phyloP scores from a whole-genome alignment of 2,888 invertebrate species.

The Hypomecis atomaria region DNA sequence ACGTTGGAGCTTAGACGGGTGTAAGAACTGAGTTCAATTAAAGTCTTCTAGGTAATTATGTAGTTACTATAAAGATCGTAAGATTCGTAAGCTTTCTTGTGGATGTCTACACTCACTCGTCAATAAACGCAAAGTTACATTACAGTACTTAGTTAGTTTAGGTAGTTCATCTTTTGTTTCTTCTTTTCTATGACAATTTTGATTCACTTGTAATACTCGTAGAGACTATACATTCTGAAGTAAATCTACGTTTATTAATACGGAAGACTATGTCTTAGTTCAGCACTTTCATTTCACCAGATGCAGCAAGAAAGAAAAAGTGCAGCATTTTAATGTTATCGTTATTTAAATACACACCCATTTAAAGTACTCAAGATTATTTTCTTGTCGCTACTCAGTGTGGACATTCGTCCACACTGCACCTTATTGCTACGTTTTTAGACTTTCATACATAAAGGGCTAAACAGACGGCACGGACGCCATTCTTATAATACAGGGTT shows the following conservation, averaged over 20 bases:
- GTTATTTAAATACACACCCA: background rate
- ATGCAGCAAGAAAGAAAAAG: too few relatives aligned
- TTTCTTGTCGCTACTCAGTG: constrained; percentile 9
- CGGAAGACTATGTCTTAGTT: too few relatives aligned
- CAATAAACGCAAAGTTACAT: too few relatives aligned
- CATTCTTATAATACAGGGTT: too few relatives aligned
- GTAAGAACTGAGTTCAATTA: background rate
- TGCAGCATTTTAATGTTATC: constrained; percentile 1
- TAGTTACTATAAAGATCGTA: too few relatives aligned
- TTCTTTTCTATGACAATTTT: too few relatives aligned
- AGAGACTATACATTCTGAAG: too few relatives aligned
- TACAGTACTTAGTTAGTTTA: too few relatives aligned
- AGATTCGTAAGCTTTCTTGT: background rate
- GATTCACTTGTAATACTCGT: too few relatives aligned
- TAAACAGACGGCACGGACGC: too few relatives aligned
- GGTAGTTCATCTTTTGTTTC: too few relatives aligned
- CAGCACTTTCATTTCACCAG: background rate
- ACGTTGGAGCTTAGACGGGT: constrained; percentile 1
- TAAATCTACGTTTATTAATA: too few relatives aligned
- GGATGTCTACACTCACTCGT: background rate
- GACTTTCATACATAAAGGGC: background rate
- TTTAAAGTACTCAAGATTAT: constrained; percentile 4
- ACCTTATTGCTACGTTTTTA: background rate
- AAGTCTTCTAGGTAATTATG: background rate
- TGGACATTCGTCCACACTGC: background rate